Conservation (phyloP, 64 coral and sea anemone genomes). For the Astreopora myriophthalma region DNA sequence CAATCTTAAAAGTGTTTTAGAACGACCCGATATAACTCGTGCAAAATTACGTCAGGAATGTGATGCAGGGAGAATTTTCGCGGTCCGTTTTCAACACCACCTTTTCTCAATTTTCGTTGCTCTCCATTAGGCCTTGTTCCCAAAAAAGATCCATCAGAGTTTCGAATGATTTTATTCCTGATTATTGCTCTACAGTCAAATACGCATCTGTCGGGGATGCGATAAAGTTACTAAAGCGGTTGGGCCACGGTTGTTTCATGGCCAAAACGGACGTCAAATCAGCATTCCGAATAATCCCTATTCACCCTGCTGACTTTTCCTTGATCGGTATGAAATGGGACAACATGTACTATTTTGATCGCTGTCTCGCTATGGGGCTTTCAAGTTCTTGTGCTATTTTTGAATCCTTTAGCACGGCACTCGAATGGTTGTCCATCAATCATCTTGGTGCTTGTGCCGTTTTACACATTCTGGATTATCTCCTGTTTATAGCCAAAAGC, state of each 20-base stretch:
- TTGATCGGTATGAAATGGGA: not conserved
- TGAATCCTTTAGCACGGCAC: not conserved
- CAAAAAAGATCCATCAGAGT: not conserved
- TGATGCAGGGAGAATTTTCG: not conserved
- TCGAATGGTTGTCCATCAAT: not conserved
- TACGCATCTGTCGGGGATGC: not conserved
- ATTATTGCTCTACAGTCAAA: not conserved
- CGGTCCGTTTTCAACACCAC: not conserved
- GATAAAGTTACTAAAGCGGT: not conserved
- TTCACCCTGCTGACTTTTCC: not conserved
- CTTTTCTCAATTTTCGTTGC: not conserved
- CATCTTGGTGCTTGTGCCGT: not conserved
- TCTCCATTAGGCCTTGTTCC: constrained; percentile 14
- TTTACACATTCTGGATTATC: constrained; percentile 27
- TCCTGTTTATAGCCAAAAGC: not conserved
- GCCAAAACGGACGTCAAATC: no score
- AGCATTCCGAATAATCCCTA: constrained; percentile 33
- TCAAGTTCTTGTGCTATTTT: not conserved
- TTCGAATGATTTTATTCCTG: constrained; percentile 30
- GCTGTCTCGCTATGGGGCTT: not conserved
- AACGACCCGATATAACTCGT: not conserved
- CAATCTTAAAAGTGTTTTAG: constrained; percentile 10
- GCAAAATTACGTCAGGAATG: not conserved
- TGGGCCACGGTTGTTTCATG: not conserved
- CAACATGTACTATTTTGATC: constrained; percentile 13